Percentiles rank a stretch among this genome's conserved stretches.
Conservation (phyloP, 2,888 invertebrate genomes). For the Caenorhabditis sulstoni region DNA sequence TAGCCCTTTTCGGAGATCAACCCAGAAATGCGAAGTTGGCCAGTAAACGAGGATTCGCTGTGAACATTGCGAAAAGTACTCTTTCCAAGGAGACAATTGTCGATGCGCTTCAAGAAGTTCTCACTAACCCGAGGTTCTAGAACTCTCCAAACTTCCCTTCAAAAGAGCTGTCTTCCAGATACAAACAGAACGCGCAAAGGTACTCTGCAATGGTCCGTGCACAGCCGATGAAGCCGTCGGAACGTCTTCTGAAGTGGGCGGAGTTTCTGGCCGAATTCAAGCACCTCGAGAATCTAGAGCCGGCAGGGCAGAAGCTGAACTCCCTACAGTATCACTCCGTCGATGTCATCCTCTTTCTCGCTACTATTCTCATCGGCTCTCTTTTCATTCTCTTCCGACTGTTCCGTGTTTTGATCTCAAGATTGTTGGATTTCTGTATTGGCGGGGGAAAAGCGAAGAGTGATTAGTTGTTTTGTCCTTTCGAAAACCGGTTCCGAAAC, state of each 20-base stretch:
- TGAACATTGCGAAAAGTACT: slow-evolving; percentile 48
- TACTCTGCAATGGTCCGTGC: slow-evolving; percentile 62
- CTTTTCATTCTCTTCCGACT: slow-evolving; percentile 33
- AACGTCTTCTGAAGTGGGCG: slow-evolving; percentile 66
- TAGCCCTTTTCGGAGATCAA: slow-evolving; percentile 71
- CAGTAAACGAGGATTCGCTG: slow-evolving; percentile 64
- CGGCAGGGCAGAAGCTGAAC: slow-evolving; percentile 64
- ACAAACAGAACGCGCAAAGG: slow-evolving; percentile 46
- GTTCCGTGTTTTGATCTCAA: not conserved
- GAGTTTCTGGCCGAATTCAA: slow-evolving; percentile 70
- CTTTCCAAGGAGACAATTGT: slow-evolving; percentile 47
- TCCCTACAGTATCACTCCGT: slow-evolving; percentile 67
- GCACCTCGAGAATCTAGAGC: slow-evolving; percentile 56
- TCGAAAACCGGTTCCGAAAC: too few relatives aligned
- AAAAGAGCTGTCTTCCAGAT: slow-evolving; percentile 15
- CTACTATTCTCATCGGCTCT: slow-evolving; percentile 28
- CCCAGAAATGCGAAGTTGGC: slow-evolving; percentile 68
- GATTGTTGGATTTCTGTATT: too few relatives aligned
- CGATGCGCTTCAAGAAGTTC: slow-evolving; percentile 33
- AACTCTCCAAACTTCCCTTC: too few relatives aligned
- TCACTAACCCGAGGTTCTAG: too few relatives aligned
- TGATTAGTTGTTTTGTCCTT: not conserved
- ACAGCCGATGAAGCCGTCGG: slow-evolving; percentile 63
- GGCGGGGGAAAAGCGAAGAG: not conserved
- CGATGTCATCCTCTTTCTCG: slow-evolving; percentile 62